Evolutionary conservation across 2,888 invertebrate genomes (phyloP), one percentile per base, ranked within the genome.

Genomic region (Agonopterix arenella): DNA sequence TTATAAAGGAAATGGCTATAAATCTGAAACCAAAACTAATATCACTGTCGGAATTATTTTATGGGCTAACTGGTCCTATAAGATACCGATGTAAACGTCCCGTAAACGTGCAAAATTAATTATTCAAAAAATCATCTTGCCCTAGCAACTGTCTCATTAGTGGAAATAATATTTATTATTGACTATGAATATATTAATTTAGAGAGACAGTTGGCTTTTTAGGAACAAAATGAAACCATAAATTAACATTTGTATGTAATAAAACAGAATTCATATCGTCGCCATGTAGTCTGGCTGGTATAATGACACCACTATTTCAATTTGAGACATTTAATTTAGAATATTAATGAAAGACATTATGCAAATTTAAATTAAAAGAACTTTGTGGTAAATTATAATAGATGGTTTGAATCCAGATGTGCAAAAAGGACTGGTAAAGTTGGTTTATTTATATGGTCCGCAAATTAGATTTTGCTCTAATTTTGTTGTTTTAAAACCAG

Each of bases 241-340:
- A 74, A 73, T 71, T 62, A 59, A 49, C n/a, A 47, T 45, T 38
- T 28, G 50, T 52, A 52, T 53, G 50, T 55, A 59, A 59, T 43
- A 55, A 58, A 60, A 54, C 48, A 43, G 11, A 55, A 51, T 41
- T 57, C 51, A 38, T 11, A 11, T 7, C 62, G 82, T 63, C 80
- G 83, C 81, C 84, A 62, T 52, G 49, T 51, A 64, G 79, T 79
- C 80, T 79, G 56, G 62, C 48, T 49, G 56, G 57, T 59, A 68
- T 75, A 72, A 72, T 73, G 67, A 66, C 66, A 62, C 62, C 64
- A 64, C 64, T 68, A 73, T 68, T 71, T 69, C 64, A 67, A 73
- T 68, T 64, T 57, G 56, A 59, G 60, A 64, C 58, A 63, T 63
- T 69, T 67, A 62, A 68, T 61, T 64, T 64, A 55, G 68, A 69